phyloP scores from a whole-genome alignment of 2,113 vertebrate species.

The Xenus cinereus region DNA sequence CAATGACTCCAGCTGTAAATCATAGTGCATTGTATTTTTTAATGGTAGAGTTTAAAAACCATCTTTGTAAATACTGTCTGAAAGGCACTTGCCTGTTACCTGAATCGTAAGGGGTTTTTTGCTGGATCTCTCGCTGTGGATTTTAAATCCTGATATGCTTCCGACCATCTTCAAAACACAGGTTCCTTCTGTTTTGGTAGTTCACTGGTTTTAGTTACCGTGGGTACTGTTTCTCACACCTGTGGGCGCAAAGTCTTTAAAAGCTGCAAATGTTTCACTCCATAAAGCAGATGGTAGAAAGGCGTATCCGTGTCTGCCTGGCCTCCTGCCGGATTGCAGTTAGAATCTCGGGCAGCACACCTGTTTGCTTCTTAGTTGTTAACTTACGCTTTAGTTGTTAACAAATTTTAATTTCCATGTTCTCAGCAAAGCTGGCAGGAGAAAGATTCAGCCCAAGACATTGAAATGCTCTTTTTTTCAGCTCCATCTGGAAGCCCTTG shows the following conservation, averaged over 20 bases:
- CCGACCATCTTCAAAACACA: not conserved
- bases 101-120: not conserved
- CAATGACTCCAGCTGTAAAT: not conserved
- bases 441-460: not conserved
- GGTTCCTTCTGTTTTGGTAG: not conserved
- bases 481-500: not conserved
- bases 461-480: not conserved
- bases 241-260: not conserved
- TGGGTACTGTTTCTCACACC: not conserved
- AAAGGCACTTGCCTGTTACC: not conserved
- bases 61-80: not conserved
- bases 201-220: not conserved
- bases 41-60: not conserved
- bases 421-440: not conserved
- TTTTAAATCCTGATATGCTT: not conserved
- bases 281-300: not conserved
- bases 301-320: accelerated
- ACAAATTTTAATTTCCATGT: not conserved
- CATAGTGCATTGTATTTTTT: not conserved
- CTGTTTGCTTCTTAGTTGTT: not conserved
- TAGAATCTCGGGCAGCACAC: not conserved
- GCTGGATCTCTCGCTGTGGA: not conserved
- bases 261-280: not conserved
- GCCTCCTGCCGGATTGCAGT: not conserved
- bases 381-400: not conserved